These are phyloP conservation scores for Ceratoteleas bidentatus DNA, from an alignment of 1,140 invertebrate species.

Conservation along the genomic window DNA sequence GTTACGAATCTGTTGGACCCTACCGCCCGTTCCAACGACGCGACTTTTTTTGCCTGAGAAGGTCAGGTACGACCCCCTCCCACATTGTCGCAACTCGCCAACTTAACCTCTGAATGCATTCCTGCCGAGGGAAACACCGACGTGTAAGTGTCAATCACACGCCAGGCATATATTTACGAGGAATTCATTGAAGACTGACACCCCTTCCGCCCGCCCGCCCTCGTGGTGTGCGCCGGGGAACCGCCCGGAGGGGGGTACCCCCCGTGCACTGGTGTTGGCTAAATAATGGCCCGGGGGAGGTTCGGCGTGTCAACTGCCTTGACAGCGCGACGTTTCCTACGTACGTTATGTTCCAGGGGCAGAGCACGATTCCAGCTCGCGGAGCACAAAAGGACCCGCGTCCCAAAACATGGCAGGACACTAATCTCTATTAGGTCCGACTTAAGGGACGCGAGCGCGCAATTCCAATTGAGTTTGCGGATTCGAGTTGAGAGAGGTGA, in stretches of 20 bases:
- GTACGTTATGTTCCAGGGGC: slow-evolving; percentile 56
- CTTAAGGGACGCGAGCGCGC: slow-evolving; percentile 52
- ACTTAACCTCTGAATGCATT: slow-evolving; percentile 34
- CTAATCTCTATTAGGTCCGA: slow-evolving; percentile 69
- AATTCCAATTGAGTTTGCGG: background rate
- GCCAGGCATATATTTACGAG: slow-evolving; percentile 77
- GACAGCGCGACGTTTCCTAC: slow-evolving; percentile 75
- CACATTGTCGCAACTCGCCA: slow-evolving; percentile 50
- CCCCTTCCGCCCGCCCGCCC: slow-evolving; percentile 67
- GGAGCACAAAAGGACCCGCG: slow-evolving; percentile 70
- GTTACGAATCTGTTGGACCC: slow-evolving; percentile 55
- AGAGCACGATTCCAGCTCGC: slow-evolving; percentile 66
- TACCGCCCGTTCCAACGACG: slow-evolving; percentile 10
- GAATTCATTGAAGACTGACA: slow-evolving; percentile 67
- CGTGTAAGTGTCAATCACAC: slow-evolving; percentile 81
- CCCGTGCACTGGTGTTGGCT: slow-evolving; percentile 75
- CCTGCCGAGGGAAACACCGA: slow-evolving; percentile 55
- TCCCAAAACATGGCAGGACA: slow-evolving; percentile 51
- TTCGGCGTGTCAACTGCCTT: slow-evolving; percentile 78
- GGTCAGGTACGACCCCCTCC: background rate
- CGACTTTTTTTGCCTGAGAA: slow-evolving; percentile 14
- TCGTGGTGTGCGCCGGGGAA: too few relatives aligned
- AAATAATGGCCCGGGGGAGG: slow-evolving; percentile 79
- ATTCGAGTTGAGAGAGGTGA: background rate
- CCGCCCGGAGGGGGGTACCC: slow-evolving; percentile 35